Conservation (phyloP, 2,797 vertebrate species). For the Benthosema pterotum region DNA sequence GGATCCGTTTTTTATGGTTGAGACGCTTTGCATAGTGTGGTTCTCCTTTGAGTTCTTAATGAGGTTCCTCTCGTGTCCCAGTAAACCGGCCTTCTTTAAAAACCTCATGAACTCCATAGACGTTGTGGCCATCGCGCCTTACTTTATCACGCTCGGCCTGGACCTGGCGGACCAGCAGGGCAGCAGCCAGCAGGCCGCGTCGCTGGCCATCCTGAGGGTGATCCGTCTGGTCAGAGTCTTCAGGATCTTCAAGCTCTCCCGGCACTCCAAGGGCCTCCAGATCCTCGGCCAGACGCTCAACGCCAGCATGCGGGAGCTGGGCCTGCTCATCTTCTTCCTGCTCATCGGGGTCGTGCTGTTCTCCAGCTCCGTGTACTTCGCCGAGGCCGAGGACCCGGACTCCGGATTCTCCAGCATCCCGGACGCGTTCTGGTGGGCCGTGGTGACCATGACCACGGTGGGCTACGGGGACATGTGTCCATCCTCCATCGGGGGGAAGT, state of each 20-base stretch:
- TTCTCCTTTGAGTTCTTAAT: conserved; percentile 92
- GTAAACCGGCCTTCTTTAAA: conserved; percentile 91
- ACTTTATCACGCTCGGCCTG: conserved; percentile 90
- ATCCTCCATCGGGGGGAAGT: conserved; percentile 93
- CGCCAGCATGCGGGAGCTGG: conserved; percentile 91
- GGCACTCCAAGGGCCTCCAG: conserved; percentile 92
- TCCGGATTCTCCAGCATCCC: conserved; percentile 91
- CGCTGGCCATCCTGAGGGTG: conserved; percentile 89
- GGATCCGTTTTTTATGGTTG: conserved; percentile 93
- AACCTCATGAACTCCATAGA: conserved; percentile 97
- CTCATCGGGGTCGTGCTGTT: conserved; percentile 93
- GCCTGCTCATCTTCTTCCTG: conserved; percentile 93
- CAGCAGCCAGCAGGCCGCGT: conserved; percentile 88
- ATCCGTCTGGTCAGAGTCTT: conserved; percentile 91
- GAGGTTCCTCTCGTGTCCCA: conserved; percentile 91
- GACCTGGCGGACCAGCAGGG: conserved; percentile 86
- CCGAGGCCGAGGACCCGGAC: conserved; percentile 89
- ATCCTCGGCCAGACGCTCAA: conserved; percentile 90
- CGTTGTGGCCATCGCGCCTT: conserved; percentile 90
- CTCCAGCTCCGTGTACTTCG: conserved; percentile 95
- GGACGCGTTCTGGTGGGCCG: conserved; percentile 96
- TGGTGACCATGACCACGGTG: conserved; percentile 97
- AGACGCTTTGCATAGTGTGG: conserved; percentile 94
- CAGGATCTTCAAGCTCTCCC: conserved; percentile 91
- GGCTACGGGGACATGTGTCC: conserved; percentile 97